Percentiles rank a stretch among this genome's conserved stretches.
Conservation (phyloP, 2,888 invertebrate species). For the Lissocephala sabroskyi region DNA sequence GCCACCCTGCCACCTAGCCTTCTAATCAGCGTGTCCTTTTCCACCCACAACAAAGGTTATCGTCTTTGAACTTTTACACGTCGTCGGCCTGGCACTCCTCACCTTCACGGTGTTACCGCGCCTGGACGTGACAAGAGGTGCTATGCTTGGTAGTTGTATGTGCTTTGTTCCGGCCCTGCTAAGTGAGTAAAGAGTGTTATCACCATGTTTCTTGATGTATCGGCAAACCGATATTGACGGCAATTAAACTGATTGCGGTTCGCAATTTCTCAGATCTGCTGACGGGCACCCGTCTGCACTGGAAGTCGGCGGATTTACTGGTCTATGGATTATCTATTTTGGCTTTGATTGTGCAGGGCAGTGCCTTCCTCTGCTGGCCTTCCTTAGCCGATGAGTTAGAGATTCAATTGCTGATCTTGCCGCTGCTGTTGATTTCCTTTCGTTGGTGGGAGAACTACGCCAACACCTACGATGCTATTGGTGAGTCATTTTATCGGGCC, state of each 20-base stretch:
- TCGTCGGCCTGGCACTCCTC: constrained; percentile 83
- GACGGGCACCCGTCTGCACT: constrained; percentile 46
- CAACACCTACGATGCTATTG: constrained; percentile 66
- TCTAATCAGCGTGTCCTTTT: not conserved
- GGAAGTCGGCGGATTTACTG: constrained; percentile 48
- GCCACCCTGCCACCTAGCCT: not conserved
- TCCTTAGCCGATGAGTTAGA: constrained; percentile 73
- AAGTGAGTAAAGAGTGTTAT: constrained; percentile 73
- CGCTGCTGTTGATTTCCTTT: constrained; percentile 80
- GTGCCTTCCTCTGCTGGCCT: constrained; percentile 81
- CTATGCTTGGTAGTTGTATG: constrained; percentile 88
- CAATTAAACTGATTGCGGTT: constrained; percentile 58
- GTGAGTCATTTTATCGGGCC: constrained; percentile 40
- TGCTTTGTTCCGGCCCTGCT: constrained; percentile 86
- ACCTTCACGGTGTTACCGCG: constrained; percentile 84
- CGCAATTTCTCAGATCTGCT: constrained; percentile 50
- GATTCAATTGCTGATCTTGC: constrained; percentile 77
- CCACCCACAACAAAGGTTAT: constrained; percentile 74
- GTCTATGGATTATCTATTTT: constrained; percentile 61
- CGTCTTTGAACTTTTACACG: constrained; percentile 84
- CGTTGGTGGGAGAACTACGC: constrained; percentile 92
- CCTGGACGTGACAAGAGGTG: constrained; percentile 85
- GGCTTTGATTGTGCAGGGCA: constrained; percentile 78
- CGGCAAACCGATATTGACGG: too few species aligned
- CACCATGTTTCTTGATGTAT: constrained; percentile 1